Base-by-base conservation (phyloP, 1,140 invertebrate genomes). In the Drosophila ercepeae region DNA sequence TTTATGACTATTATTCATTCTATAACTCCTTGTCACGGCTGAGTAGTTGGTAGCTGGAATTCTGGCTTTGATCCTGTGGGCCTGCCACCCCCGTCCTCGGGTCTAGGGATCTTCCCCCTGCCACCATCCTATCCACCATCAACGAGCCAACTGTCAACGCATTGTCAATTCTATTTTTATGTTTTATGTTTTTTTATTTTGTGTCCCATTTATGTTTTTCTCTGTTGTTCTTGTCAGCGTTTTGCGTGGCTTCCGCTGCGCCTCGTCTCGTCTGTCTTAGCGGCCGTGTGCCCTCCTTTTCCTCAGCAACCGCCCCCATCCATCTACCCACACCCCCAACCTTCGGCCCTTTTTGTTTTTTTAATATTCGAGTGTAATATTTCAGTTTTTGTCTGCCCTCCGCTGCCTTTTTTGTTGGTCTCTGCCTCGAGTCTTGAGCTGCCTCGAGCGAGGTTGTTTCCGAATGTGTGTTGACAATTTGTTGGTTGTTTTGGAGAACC, bases 121-220 rank as follows among this genome's bases (percentile, higher is more conserved):
- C 36, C 41, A n/a, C 14, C 36, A 19, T 46, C 50, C 54, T 25
- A 48, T 70, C 67, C 8, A 45, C 36, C 61, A 50, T 34, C 52
- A 74, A 57, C 27, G 27, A 61, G 36, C 63, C 45, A 52, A 88
- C 76, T 86, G 82, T 86, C 81, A 86, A 70, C 82, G 81, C 81
- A 76, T 81, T 71, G 76, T 84, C 81, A 86, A 77, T 84, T 86
- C 79, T 84, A 84, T 84, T 84, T 84, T 84, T 86, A 84, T 84
- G 81, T 86, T 86, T 86, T 84, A 86, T 84, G 84, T 88, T 88
- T 65, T 72, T 74, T 50, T 36, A 14, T 39, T 13, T 39, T 16
- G 36, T 39, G 14, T 11, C 36, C 77, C 61, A 73, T 79, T 81
- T 79, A 68, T 79, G 57, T 86, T 74, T 74, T 74, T 36, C 32